Evolutionary conservation across 2,888 invertebrate species (phyloP), one percentile per base, ranked within the genome.

Genomic region (Conus canariensis): DNA sequence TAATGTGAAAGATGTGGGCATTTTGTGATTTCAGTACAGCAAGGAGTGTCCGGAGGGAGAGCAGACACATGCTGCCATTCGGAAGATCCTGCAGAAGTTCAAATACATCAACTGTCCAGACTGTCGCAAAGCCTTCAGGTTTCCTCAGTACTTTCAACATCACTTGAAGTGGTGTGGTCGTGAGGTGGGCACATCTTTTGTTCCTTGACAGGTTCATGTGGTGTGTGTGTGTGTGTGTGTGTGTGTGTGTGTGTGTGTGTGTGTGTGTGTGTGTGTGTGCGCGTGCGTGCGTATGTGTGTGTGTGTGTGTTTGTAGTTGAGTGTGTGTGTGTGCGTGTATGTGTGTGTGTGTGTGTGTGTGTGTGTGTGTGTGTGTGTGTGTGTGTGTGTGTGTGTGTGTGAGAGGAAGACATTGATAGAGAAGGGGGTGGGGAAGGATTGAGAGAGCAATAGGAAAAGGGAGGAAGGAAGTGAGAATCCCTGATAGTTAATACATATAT

Each of bases 131-230:
- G 58, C 56, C 19, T 89, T 89, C 88, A 87, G 80, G 30, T 25
- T 74, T 45, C 25, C 58, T 30, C 89, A 88, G 77, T 90, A 91
- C 82, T 91, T 87, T 74, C 58, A 22, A 22, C 86, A 89, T 45
- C 91, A 91, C 86, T 74, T 59, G 22, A 45, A 90, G 45, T 91
- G 91, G 91, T 91, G 91, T 83, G 91, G 91, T 9, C 83, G 91
- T 22, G 91, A 91, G 91, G 91, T 91, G 16, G 59, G 90, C 64
- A 45, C 4, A 4, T 45, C 45, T 45, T 45, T 45, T 45, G 45
- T 45, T 45, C 45, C 45, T 30, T 2, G 0, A 2, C 16, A 67
- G 67, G 22, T 67, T 67, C 67, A 67, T 14, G 45, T 45, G 45
- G 64, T 12, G 10, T 64, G 64, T 64, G 64, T 64, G 64, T 64